Evolutionary conservation across 2,888 invertebrate species (phyloP), one percentile per base, ranked within the genome.

Genomic region (Agapetus fuscipes): DNA sequence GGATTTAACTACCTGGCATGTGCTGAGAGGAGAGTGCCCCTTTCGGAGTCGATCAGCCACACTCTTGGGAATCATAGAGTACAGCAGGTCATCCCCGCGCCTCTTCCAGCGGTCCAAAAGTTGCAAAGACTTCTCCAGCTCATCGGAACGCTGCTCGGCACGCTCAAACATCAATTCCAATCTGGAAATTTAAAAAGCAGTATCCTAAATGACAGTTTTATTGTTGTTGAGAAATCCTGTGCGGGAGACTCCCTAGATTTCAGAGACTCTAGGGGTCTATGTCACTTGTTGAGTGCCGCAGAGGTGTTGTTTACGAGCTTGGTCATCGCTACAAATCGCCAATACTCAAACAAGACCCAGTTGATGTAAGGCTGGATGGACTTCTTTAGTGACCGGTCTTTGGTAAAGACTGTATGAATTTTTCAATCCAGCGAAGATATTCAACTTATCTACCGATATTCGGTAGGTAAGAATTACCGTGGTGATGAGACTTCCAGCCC

Each of bases 41-140:
- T 76, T 66, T 41, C 86, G 71, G 51, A 93, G 69, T 46, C 83
- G 74, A 54, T 88, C 84, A 0, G 89, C 91, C 11, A 91, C 82
- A 2, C 80, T 78, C 53, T 80, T 78, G 0, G 93, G 93, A 54
- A 93, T 88, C 91, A 93, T 93, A 1, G 91, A 89, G 56, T 91
- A 91, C 0, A 93, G 65, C 3, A 93, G 66, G 49, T 86, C 85
- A 54, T 93, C 89, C 1, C 89, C 85, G 49, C 83, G 77, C 41
- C 80, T 75, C 58, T 89, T 87, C 88, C 89, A 90, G 20, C 82
- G 78, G 55, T 90, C 89, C 11, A 84, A 64, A 13, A 88, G 65
- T 36, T 78, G 71, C 53, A 87, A 72, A 25, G 83, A 88, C 49
- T 80, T 79, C 54, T 87, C 85, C 43, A 93, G 62, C 41, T 87